Conservation (phyloP, 2,797 vertebrate genomes). For the Erpetoichthys calabaricus region DNA sequence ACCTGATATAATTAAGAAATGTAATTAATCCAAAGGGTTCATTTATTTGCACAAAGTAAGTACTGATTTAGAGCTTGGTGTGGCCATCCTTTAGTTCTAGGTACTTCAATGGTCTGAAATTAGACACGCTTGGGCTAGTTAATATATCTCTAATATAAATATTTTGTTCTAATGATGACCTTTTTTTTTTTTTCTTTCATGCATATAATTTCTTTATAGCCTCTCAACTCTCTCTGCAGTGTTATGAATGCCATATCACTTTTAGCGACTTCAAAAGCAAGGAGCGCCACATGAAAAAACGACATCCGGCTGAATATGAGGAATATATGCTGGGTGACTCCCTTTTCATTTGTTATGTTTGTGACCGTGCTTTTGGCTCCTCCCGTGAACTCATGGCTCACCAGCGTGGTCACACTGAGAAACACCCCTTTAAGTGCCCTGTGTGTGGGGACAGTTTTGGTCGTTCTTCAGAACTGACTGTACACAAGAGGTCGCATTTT, state of each 20-base stretch:
- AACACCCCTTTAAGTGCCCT: conserved; percentile 55
- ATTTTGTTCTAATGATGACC: no score
- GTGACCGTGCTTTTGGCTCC: conserved; percentile 58
- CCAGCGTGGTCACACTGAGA: conserved; percentile 55
- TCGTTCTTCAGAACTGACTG: conserved; percentile 47
- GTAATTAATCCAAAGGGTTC: no score
- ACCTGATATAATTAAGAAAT: no score
- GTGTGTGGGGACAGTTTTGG: conserved; percentile 46
- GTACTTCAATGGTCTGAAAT: no score
- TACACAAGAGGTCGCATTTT: conserved; percentile 55
- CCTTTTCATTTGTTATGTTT: conserved; percentile 65
- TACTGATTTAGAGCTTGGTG: no score
- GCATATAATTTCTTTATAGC: conserved; percentile 41
- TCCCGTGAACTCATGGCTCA: conserved; percentile 58
- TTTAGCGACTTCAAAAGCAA: conserved; percentile 64
- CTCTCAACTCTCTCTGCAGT: conserved; percentile 55
- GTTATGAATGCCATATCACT: conserved; percentile 65
- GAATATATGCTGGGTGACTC: conserved; percentile 54
- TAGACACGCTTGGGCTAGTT: no score
- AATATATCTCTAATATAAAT: no score
- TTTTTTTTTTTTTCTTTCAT: no score
- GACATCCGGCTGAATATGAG: conserved; percentile 59
- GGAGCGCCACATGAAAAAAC: conserved; percentile 58
- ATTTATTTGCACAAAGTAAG: no score
- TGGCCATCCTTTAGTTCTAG: no score